These are phyloP conservation scores for Rhagium mordax DNA, from an alignment of 2,888 invertebrate genomes.

Conservation along the genomic window DNA sequence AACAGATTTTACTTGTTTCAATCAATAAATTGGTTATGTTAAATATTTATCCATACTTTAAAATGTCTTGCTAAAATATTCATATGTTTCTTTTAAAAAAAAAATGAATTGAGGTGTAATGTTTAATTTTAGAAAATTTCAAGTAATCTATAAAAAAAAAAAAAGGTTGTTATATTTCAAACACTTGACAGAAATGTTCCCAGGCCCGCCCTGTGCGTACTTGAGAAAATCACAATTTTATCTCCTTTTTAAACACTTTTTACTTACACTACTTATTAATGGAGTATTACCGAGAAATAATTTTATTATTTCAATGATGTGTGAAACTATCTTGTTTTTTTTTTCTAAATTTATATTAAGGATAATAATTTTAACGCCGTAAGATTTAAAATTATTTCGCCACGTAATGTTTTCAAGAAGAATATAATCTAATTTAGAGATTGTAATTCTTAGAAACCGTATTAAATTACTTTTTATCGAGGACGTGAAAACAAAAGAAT, in stretches of 20 bases:
- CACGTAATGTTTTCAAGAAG: constrained; percentile 28
- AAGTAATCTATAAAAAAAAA: no score
- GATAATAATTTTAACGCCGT: not conserved
- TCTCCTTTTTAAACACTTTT: constrained; percentile 17
- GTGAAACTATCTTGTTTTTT: constrained; percentile 12
- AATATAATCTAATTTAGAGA: constrained; percentile 30
- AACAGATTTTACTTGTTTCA: no score
- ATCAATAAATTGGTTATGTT: no score
- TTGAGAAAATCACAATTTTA: not conserved
- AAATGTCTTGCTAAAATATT: no score
- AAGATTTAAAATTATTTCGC: constrained; percentile 9
- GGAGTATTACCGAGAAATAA: constrained; percentile 12
- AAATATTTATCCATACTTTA: no score
- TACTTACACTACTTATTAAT: constrained; percentile 12
- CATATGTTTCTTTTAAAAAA: no score
- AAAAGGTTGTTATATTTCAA: no score
- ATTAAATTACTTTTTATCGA: constrained; percentile 12
- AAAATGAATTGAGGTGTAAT: no score
- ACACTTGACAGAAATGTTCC: no score
- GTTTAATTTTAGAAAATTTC: no score
- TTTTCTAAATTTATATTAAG: constrained; percentile 16
- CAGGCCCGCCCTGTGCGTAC: not conserved
- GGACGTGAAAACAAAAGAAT: not conserved
- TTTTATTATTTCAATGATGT: not conserved
- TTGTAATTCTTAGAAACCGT: constrained; percentile 11